Evolutionary conservation across 2,888 invertebrate species (phyloP).

Genomic region (Congeria kusceri): DNA sequence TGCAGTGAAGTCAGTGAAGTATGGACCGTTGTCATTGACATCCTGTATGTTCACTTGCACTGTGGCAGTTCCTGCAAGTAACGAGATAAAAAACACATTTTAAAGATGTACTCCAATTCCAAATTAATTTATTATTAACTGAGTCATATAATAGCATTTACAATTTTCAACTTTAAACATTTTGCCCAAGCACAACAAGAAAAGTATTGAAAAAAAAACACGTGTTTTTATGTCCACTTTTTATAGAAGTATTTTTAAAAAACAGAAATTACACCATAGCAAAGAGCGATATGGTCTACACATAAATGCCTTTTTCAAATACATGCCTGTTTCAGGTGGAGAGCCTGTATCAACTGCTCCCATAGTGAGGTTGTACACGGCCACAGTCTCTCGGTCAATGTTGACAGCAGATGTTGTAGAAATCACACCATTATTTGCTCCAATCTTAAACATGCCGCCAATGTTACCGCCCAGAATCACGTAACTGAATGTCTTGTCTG

Average conservation of each 20-base stretch:
- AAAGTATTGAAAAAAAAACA: too few relatives aligned
- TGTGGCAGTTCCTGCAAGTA: slow-evolving; percentile 90
- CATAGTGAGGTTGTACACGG: slow-evolving; percentile 76
- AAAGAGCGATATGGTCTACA: too few relatives aligned
- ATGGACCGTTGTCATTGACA: slow-evolving; percentile 97
- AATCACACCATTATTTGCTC: slow-evolving; percentile 71
- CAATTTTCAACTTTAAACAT: too few relatives aligned
- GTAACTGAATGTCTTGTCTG: slow-evolving; percentile 78
- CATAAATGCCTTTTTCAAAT: too few relatives aligned
- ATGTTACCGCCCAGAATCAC: slow-evolving; percentile 74
- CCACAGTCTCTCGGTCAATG: slow-evolving; percentile 78
- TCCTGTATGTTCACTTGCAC: slow-evolving; percentile 93
- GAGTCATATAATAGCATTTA: too few relatives aligned
- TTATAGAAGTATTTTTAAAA: too few relatives aligned
- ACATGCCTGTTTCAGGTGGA: slow-evolving; percentile 79
- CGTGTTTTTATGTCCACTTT: too few relatives aligned
- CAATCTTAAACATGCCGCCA: slow-evolving; percentile 71
- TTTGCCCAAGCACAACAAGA: too few relatives aligned
- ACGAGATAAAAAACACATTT: slow-evolving; percentile 6
- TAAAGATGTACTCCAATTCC: not conserved
- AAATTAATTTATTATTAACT: too few relatives aligned
- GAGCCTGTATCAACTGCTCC: slow-evolving; percentile 79
- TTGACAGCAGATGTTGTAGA: slow-evolving; percentile 69
- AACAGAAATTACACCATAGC: too few relatives aligned
- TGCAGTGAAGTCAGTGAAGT: slow-evolving; percentile 87